Evolutionary conservation across 2,113 vertebrate genomes (phyloP).

Genomic region (Tonatia bakeri): DNA sequence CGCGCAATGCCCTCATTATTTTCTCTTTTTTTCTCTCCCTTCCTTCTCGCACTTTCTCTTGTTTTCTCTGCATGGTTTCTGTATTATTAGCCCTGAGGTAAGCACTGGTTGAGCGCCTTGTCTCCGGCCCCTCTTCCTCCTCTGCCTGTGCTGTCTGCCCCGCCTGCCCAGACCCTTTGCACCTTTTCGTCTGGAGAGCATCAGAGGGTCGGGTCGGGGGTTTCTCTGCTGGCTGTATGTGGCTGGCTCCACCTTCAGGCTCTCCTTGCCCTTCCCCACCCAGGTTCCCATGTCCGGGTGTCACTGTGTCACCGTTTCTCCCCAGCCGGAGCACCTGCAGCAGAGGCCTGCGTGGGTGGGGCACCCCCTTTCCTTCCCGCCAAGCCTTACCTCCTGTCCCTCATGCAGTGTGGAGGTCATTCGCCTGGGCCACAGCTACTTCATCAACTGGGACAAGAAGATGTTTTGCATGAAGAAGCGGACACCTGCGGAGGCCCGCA

Average conservation of each 20-base stretch:
- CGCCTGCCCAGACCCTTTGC: slow-evolving; percentile 43
- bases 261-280: background rate
- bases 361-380: background rate
- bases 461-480: slow-evolving; percentile 90
- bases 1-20: background rate
- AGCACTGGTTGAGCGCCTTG: slow-evolving; percentile 68
- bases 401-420: slow-evolving; percentile 92
- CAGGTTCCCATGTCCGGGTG: slow-evolving; percentile 3
- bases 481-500: slow-evolving; percentile 89
- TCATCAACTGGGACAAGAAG: slow-evolving; percentile 96
- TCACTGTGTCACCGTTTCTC: background rate
- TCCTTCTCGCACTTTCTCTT: slow-evolving; percentile 78
- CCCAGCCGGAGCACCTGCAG: slow-evolving; percentile 31
- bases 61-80: slow-evolving; percentile 84
- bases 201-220: slow-evolving; percentile 30
- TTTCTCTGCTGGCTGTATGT: background rate
- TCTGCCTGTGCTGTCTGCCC: background rate
- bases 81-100: slow-evolving; percentile 82
- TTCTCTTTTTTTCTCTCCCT: slow-evolving; percentile 60
- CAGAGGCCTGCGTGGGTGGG: background rate
- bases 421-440: slow-evolving; percentile 94
- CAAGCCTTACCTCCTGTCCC: background rate
- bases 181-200: slow-evolving; percentile 19
- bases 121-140: background rate
- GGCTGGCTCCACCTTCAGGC: background rate